Conservation (phyloP, 2,797 vertebrate genomes). For the Champsocephalus gunnari region DNA sequence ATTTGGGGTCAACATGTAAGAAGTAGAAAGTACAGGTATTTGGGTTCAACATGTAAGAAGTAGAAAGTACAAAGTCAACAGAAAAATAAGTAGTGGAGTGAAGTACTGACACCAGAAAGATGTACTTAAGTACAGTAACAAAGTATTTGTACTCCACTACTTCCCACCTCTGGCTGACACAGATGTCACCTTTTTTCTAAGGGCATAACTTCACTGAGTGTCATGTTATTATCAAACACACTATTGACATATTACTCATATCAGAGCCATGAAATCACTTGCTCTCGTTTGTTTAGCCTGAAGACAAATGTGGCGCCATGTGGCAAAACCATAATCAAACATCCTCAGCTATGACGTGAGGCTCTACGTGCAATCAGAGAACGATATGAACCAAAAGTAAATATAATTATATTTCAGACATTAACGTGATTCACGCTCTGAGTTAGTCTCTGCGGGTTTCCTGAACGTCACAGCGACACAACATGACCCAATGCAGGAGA, state of each 20-base stretch:
- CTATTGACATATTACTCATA: neutral
- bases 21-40: no score
- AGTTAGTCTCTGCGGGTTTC: neutral
- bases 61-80: no score
- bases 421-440: constrained; percentile 16
- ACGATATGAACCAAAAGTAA: neutral
- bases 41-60: no score
- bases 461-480: constrained; percentile 10
- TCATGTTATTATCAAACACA: neutral
- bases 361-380: neutral
- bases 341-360: neutral
- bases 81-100: no score
- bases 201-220: neutral
- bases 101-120: no score
- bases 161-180: no score
- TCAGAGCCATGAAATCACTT: neutral
- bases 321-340: neutral
- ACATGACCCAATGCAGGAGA: neutral
- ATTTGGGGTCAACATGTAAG: no score
- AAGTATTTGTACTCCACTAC: no score
- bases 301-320: neutral
- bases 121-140: no score
- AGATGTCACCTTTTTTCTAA: neutral
- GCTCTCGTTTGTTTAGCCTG: neutral
- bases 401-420: neutral